Conservation (phyloP, 1,140 invertebrate genomes). For the Ostrea denselamellosa region DNA sequence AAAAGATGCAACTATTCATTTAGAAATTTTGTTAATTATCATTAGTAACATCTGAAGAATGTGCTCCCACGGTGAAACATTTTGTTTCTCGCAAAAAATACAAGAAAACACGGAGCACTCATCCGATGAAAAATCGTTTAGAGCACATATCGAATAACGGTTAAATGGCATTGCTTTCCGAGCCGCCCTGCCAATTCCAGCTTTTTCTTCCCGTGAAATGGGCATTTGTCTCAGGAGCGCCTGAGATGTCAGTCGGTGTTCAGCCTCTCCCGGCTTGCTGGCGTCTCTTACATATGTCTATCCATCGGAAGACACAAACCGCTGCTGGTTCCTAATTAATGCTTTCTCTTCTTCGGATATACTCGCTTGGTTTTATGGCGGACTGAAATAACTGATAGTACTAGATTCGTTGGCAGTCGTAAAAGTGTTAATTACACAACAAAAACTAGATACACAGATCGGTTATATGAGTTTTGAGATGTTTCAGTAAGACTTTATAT, state of each 20-base stretch:
- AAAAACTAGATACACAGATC: background rate
- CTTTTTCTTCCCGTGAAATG: slow-evolving; percentile 39
- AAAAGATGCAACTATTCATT: slow-evolving; percentile 37
- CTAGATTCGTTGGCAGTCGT: slow-evolving; percentile 32
- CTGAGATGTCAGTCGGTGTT: slow-evolving; percentile 34
- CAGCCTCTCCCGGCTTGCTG: slow-evolving; percentile 15
- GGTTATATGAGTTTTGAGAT: background rate
- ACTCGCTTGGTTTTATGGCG: slow-evolving; percentile 20
- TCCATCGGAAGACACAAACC: slow-evolving; percentile 20
- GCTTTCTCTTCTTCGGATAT: slow-evolving; percentile 16
- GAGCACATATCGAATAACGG: slow-evolving; percentile 37
- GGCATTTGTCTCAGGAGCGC: slow-evolving; percentile 33
- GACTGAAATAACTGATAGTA: slow-evolving; percentile 30
- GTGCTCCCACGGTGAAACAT: slow-evolving; percentile 33
- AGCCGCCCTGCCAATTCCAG: slow-evolving; percentile 37
- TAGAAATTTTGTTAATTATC: slow-evolving; percentile 40
- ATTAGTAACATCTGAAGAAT: slow-evolving; percentile 40
- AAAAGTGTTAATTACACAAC: slow-evolving; percentile 41
- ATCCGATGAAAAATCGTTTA: slow-evolving; percentile 39
- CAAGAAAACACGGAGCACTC: slow-evolving; percentile 34
- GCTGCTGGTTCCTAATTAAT: slow-evolving; percentile 44
- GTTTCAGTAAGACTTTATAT: slow-evolving; percentile 22
- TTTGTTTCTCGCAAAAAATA: slow-evolving; percentile 36
- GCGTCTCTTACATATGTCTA: slow-evolving; percentile 44
- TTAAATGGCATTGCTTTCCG: slow-evolving; percentile 39